Base-by-base conservation (phyloP, 2,113 vertebrate genomes). In the Lonchura striata region DNA sequence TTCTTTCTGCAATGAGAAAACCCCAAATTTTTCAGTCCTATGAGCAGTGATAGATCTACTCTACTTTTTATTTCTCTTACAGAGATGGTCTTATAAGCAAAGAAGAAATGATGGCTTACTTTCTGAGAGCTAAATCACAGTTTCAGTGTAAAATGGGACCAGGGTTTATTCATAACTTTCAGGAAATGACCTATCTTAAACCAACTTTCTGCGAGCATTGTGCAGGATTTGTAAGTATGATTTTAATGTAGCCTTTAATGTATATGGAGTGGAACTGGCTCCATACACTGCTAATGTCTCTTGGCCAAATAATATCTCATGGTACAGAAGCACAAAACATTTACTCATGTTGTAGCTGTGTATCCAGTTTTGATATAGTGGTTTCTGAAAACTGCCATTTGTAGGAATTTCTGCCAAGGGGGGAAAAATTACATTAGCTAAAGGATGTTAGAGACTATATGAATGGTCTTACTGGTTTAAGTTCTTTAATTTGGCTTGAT, bases 201-300 rank as follows among this genome's bases (percentile, higher is more conserved):
- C 99, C 99, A 91, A 99, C 99, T 53, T 99, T 99, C 98, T 99
- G 99, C 0, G 99, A 99, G 96, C 99, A 99, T 89, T 99, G 99
- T 93, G 99, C 99, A 47, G 99, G 99, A 98, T 99, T 99, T 98
- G 99, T 99, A 98, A 97, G 99, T 99, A 97, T 92, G 59, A 52
- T 83, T 91, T 70, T 74, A 74, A 39, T 49, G 83, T 70, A 50
- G 22, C 3, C 7, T 75, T 60, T 68, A 8, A 53, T 1, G 0
- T 37, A 60, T 49, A 49, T 15, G 23, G 25, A 15, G 8, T 90
- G 61, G 77, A 94, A 46, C 15, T 42, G 44, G 20, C 14, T 88
- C 64, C 33, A 42, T 0, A 1, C 6, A 17, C 50, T 47, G 10
- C 21, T 83, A 1, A 84, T 75, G 13, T 66, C 16, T 30, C 19